Conservation (phyloP, 1,140 invertebrate genomes). For the Sinonovacula constricta region DNA sequence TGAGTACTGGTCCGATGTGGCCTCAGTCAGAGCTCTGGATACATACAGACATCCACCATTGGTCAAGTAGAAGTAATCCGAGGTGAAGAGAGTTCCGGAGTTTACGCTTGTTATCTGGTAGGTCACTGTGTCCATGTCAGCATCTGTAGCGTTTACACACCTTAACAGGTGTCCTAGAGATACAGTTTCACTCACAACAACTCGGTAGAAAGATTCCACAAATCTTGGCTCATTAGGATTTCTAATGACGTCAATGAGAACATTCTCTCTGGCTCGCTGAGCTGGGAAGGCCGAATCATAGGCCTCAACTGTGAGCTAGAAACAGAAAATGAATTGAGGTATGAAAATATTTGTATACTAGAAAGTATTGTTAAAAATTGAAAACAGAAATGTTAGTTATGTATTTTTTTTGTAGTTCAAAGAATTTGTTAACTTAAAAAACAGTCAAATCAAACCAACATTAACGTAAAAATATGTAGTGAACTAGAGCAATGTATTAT, state of each 20-base stretch:
- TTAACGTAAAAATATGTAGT: no score
- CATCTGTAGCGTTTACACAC: constrained; percentile 61
- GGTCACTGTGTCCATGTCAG: constrained; percentile 56
- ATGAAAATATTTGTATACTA: no score
- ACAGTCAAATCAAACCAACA: no score
- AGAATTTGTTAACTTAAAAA: no score
- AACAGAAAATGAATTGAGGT: constrained; percentile 40
- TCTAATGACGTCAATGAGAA: constrained; percentile 90
- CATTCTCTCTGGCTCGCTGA: constrained; percentile 87
- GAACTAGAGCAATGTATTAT: no score
- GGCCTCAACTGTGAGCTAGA: constrained; percentile 86
- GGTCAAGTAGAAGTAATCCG: constrained; percentile 63
- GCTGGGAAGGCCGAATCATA: constrained; percentile 92
- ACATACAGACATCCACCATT: constrained; percentile 56
- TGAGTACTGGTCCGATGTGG: constrained; percentile 35
- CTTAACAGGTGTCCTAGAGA: constrained; percentile 52
- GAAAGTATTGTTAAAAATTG: no score
- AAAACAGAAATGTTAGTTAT: no score
- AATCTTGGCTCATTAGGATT: constrained; percentile 86
- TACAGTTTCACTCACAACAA: constrained; percentile 80
- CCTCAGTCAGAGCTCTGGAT: constrained; percentile 42
- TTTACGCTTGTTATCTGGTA: constrained; percentile 12
- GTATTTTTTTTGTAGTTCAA: no score
- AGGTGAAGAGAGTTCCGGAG: constrained; percentile 14
- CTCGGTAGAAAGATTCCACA: constrained; percentile 82